Conservation (phyloP, 2,888 invertebrate genomes). For the Cremastinae sp. region DNA sequence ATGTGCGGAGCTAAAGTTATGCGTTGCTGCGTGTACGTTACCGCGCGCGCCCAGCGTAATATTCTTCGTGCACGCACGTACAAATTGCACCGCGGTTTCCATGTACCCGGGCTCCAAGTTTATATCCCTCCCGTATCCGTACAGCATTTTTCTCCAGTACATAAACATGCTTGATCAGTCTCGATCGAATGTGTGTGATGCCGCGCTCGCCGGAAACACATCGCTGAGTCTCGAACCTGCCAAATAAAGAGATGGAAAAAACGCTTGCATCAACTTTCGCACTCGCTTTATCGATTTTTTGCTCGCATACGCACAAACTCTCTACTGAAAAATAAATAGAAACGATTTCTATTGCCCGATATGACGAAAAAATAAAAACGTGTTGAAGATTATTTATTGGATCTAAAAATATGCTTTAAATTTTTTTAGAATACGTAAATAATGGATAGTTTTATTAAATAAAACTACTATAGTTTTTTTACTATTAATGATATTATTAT, state of each 20-base stretch:
- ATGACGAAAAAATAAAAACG: no score
- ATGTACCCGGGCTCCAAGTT: slow-evolving; percentile 17
- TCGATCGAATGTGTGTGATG: slow-evolving; percentile 51
- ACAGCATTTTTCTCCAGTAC: slow-evolving; percentile 13
- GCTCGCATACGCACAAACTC: no score
- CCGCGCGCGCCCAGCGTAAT: slow-evolving; percentile 45
- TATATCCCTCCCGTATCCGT: slow-evolving; percentile 16
- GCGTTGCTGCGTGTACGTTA: slow-evolving; percentile 26
- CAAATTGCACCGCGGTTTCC: slow-evolving; percentile 68
- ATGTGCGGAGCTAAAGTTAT: slow-evolving; percentile 11
- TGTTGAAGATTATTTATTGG: no score
- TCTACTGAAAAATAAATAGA: no score
- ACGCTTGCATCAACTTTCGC: slow-evolving; percentile 7
- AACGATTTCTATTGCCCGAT: no score
- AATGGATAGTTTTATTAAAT: no score
- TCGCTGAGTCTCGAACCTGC: slow-evolving; percentile 35
- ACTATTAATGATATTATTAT: no score
- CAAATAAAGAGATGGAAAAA: slow-evolving; percentile 53
- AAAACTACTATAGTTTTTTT: no score
- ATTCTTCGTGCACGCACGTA: slow-evolving; percentile 69
- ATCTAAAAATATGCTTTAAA: no score
- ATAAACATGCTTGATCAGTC: slow-evolving; percentile 44
- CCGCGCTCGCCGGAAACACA: slow-evolving; percentile 33
- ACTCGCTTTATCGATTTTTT: background rate
- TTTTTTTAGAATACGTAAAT: no score